Base-by-base conservation (phyloP, 1,140 invertebrate genomes). In the Goniozus legneri region DNA sequence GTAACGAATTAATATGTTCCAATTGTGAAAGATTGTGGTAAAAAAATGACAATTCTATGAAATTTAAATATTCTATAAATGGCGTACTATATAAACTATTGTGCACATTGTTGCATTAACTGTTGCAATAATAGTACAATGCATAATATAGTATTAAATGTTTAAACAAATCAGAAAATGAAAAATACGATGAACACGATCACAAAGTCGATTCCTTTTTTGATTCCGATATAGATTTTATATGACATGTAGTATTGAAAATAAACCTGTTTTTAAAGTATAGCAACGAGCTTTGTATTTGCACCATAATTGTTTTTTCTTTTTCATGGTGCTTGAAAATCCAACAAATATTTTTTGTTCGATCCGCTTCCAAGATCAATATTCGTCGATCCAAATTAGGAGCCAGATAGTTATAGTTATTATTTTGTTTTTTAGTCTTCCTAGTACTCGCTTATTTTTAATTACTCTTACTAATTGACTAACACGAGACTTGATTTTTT, bases 261-360 rank as follows among this genome's bases (percentile, higher is more conserved):
- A 69, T 69, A 70, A 70, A 70, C 65, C 60, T 67, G 60, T 61
- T 69, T 65, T 65, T 65, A 57, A 66, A 69, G 39, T 64, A 65
- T 45, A 44, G 30, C 30, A 31, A 21, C 7, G 34, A 52, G 20
- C 16, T 46, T 39, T 46, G 43, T 13, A 34, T 36, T 16, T 36
- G 15, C 13, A 20, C 12, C 6, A 13, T n/a, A 10, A 12, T 8
- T n/a, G 6, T 13, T 22, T 13, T 51, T 36, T 47, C 44, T 35
- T 10, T 13, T 14, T 49, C 22, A 33, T 15, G 40, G 44, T 52
- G 30, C n/a, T n/a, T n/a, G n/a, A n/a, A n/a, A n/a, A n/a, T n/a
- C n/a, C n/a, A n/a, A n/a, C n/a, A n/a, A n/a, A n/a, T n/a, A n/a
- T n/a, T n/a, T n/a, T n/a, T n/a, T n/a, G n/a, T n/a, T n/a, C n/a